Conservation (phyloP, 2,113 vertebrate genomes). For the Neolamprologus caudopunctatus region DNA sequence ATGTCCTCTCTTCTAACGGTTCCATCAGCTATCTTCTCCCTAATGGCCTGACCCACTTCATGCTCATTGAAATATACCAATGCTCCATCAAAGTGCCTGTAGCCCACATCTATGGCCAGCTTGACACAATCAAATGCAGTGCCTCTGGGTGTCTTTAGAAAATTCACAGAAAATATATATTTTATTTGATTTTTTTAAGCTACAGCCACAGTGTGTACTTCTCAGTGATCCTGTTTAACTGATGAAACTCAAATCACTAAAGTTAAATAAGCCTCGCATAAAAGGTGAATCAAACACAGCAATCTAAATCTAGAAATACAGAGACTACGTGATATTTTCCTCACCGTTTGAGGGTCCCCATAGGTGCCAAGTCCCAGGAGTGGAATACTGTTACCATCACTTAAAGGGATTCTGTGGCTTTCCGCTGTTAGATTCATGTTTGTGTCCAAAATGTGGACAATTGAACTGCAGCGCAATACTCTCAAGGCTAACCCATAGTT, state of each 20-base stretch:
- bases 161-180: neutral
- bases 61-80: slow-evolving; percentile 84
- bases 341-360: slow-evolving; percentile 75
- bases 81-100: slow-evolving; percentile 88
- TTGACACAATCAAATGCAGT: slow-evolving; percentile 74
- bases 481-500: neutral
- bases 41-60: slow-evolving; percentile 86
- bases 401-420: slow-evolving; percentile 75
- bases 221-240: neutral
- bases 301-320: neutral
- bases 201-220: neutral
- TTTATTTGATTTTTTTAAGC: neutral
- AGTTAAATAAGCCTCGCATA: neutral
- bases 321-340: neutral
- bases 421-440: slow-evolving; percentile 69
- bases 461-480: neutral
- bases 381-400: slow-evolving; percentile 81
- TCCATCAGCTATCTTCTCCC: slow-evolving; percentile 85
- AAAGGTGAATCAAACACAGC: neutral
- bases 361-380: slow-evolving; percentile 86
- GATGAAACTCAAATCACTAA: neutral
- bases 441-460: neutral
- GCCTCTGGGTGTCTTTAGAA: slow-evolving; percentile 74
- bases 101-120: slow-evolving; percentile 82
- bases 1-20: slow-evolving; percentile 84